These are phyloP conservation scores for Nibea coibor DNA, from an alignment of 2,113 vertebrate genomes.

Conservation along the genomic window DNA sequence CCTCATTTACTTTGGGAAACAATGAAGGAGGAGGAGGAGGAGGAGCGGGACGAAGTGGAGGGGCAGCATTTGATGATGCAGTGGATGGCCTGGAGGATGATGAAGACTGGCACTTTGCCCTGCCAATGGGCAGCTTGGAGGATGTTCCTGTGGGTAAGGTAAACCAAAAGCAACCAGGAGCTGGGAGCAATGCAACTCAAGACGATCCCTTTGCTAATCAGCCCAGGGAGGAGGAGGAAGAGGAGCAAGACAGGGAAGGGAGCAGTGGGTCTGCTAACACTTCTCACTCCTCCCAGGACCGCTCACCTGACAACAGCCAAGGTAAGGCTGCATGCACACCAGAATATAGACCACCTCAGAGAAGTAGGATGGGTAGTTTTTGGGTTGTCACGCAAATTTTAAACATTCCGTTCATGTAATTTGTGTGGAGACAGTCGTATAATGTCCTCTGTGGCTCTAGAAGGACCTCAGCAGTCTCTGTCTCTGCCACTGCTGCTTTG, in stretches of 20 bases:
- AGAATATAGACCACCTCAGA: neutral
- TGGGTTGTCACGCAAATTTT: neutral
- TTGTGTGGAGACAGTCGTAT: neutral
- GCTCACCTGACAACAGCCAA: slow-evolving; percentile 63
- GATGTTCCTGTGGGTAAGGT: slow-evolving; percentile 46
- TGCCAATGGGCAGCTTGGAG: slow-evolving; percentile 62
- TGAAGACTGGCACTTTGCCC: slow-evolving; percentile 77
- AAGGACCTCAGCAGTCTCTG: too few relatives aligned
- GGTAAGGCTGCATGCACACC: slow-evolving; percentile 42
- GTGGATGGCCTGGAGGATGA: slow-evolving; percentile 79
- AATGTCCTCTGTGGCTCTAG: neutral
- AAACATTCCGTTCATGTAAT: neutral
- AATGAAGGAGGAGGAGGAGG: slow-evolving; percentile 48
- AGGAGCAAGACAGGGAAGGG: slow-evolving; percentile 39
- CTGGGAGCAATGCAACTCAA: neutral
- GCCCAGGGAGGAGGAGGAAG: slow-evolving; percentile 26
- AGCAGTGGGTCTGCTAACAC: slow-evolving; percentile 67
- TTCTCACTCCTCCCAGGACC: slow-evolving; percentile 71
- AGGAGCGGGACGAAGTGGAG: slow-evolving; percentile 63
- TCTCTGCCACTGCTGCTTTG: too few relatives aligned
- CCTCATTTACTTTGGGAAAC: slow-evolving; percentile 45
- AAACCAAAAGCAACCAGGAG: slow-evolving; percentile 16
- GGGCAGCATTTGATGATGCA: slow-evolving; percentile 64
- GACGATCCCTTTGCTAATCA: neutral
- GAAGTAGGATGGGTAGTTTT: neutral